Conservation (phyloP, 2,888 invertebrate genomes). For the Apamea anceps region DNA sequence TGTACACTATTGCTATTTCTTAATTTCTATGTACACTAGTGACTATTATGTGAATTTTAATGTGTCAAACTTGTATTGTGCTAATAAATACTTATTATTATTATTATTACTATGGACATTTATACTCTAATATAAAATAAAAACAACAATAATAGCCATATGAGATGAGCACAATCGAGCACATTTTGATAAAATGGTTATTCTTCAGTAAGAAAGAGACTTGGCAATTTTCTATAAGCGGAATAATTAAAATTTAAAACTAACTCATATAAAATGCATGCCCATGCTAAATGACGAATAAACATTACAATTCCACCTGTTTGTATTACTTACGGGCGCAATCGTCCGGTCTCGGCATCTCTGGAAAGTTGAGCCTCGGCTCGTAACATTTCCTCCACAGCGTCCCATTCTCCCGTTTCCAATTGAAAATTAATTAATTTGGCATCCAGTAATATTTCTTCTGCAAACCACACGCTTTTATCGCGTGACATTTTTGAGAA, state of each 20-base stretch:
- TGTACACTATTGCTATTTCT: too few relatives aligned
- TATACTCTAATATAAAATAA: too few relatives aligned
- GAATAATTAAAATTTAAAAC: background rate
- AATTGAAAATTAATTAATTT: slow-evolving; percentile 88
- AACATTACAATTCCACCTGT: slow-evolving; percentile 30
- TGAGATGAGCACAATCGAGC: background rate
- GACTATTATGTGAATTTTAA: too few relatives aligned
- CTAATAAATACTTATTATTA: too few relatives aligned
- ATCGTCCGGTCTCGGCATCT: slow-evolving; percentile 87
- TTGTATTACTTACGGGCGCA: slow-evolving; percentile 82
- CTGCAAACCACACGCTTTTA: slow-evolving; percentile 89
- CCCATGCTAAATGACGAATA: background rate
- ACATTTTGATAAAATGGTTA: background rate
- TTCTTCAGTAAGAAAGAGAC: background rate
- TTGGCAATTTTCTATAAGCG: background rate
- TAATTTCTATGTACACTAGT: too few relatives aligned
- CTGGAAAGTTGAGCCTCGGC: slow-evolving; percentile 88
- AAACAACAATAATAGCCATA: background rate
- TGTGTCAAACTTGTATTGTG: too few relatives aligned
- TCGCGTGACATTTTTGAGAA: slow-evolving; percentile 85
- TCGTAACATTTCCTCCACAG: slow-evolving; percentile 89
- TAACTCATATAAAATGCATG: background rate
- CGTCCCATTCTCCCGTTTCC: slow-evolving; percentile 89
- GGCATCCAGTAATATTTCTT: slow-evolving; percentile 88
- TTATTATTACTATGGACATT: too few relatives aligned